These are phyloP conservation scores for Ditula angustiorana DNA, from an alignment of 2,888 invertebrate species.

Conservation along the genomic window DNA sequence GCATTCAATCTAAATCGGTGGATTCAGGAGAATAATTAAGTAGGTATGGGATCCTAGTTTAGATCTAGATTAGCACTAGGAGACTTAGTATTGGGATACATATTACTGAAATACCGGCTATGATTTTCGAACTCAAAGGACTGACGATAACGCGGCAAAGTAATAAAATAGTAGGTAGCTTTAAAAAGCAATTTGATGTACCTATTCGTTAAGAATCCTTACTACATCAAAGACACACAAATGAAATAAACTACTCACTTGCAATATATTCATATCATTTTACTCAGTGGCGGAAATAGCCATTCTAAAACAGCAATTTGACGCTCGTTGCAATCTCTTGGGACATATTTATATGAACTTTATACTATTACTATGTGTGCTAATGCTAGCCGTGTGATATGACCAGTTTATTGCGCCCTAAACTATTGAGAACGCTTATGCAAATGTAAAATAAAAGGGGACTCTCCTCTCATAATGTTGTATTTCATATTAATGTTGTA, in stretches of 20 bases:
- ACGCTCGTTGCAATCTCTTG: conserved; percentile 60
- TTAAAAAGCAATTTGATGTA: too few species aligned
- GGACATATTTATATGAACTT: conserved; percentile 42
- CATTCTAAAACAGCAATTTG: conserved; percentile 57
- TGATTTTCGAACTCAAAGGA: too few species aligned
- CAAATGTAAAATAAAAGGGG: neutral
- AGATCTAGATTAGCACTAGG: neutral
- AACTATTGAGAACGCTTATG: neutral
- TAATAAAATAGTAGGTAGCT: too few species aligned
- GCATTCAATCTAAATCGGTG: conserved; percentile 22
- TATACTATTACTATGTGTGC: neutral
- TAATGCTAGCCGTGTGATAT: neutral
- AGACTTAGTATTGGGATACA: neutral
- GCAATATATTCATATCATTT: neutral
- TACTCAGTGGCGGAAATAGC: neutral
- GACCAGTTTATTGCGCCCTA: neutral
- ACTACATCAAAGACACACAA: neutral
- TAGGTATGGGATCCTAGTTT: neutral
- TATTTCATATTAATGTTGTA: too few species aligned
- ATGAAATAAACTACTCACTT: neutral
- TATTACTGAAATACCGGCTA: neutral
- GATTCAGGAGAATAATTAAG: conserved; percentile 23
- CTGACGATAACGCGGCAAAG: too few species aligned
- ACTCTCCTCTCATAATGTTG: too few species aligned
- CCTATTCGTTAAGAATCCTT: too few species aligned